Conservation (phyloP, 2,113 vertebrate genomes). For the Narcine bancroftii region DNA sequence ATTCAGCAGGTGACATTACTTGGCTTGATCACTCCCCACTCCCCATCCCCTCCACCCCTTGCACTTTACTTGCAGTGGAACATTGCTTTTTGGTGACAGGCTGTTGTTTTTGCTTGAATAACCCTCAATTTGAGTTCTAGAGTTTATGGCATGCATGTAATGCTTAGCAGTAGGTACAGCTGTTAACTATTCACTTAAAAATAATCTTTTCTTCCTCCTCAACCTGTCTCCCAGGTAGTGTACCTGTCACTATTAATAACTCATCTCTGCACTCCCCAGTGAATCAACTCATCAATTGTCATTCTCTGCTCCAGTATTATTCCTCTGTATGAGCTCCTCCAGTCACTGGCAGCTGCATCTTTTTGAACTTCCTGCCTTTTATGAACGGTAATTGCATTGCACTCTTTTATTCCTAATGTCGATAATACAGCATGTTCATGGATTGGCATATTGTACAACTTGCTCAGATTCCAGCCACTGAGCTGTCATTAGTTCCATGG, state of each 20-base stretch:
- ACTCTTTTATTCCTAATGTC: constrained; percentile 8
- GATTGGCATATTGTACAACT: neutral
- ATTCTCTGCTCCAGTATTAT: constrained; percentile 55
- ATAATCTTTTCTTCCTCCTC: constrained; percentile 67
- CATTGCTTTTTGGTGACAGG: constrained; percentile 65
- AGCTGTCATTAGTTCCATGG: neutral
- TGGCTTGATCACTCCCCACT: constrained; percentile 42
- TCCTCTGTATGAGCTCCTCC: constrained; percentile 50
- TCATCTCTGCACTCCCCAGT: constrained; percentile 57
- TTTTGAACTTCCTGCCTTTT: constrained; percentile 41
- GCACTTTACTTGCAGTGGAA: constrained; percentile 64
- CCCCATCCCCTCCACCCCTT: constrained; percentile 52
- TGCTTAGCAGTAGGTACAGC: constrained; percentile 74
- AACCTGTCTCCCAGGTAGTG: constrained; percentile 76
- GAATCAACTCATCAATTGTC: constrained; percentile 65
- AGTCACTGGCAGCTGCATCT: constrained; percentile 47
- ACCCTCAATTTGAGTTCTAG: constrained; percentile 70
- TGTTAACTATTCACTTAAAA: constrained; percentile 76
- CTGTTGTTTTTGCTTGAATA: constrained; percentile 73
- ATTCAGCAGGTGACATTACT: constrained; percentile 53
- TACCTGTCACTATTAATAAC: constrained; percentile 79
- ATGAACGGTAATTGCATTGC: constrained; percentile 38
- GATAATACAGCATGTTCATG: constrained; percentile 23
- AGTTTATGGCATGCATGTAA: constrained; percentile 73
- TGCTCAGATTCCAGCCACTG: neutral